Evolutionary conservation across 2,888 invertebrate species (phyloP), one percentile per base, ranked within the genome.

Genomic region (Parelbella ahira): DNA sequence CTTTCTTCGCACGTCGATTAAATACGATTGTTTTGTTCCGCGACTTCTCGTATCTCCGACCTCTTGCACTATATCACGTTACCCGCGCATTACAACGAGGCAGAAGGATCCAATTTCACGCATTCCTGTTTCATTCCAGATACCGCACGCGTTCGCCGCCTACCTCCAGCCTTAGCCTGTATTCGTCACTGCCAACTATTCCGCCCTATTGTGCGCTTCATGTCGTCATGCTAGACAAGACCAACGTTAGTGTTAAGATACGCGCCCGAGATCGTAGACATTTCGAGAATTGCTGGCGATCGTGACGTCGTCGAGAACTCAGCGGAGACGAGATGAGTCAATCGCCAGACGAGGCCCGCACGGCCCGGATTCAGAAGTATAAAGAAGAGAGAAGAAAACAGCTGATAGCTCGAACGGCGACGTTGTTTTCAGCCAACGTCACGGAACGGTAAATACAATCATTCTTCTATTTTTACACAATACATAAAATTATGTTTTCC

Each of bases 321-420:
- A 51, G 50, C 47, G 62, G 57, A 46, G 55, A 56, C 63, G 70
- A 60, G 47, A 87, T 87, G 86, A 86, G 67, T 51, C 73, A 72
- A 56, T 65, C 80, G 45, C 75, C 71, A 48, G 88, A 88, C 53
- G 88, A 88, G 68, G 88, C 81, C 68, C 78, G 89, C 51, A 87
- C 89, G 65, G 91, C 91, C 72, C 86, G 93, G 64, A 91, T 93
- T 59, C 90, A 90, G 57, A 89, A 90, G 56, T 93, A 93, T 74
- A 93, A 93, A 68, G 93, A 93, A 60, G 92, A 93, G 64, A 84
- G 93, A 39, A 88, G 92, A 47, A 90, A 89, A 57, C 93, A 93
- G 69, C 78, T 93, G 47, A 91, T 90, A 21, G 89, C 90, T n/a
- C 90, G 89, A 56, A 83, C 86, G 32, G 83, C 84, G 23, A 75